Evolutionary conservation across 92 coral and sea anemone genomes (phyloP), one percentile per base, ranked within the genome.

Genomic region (Micromussa lordhowensis): DNA sequence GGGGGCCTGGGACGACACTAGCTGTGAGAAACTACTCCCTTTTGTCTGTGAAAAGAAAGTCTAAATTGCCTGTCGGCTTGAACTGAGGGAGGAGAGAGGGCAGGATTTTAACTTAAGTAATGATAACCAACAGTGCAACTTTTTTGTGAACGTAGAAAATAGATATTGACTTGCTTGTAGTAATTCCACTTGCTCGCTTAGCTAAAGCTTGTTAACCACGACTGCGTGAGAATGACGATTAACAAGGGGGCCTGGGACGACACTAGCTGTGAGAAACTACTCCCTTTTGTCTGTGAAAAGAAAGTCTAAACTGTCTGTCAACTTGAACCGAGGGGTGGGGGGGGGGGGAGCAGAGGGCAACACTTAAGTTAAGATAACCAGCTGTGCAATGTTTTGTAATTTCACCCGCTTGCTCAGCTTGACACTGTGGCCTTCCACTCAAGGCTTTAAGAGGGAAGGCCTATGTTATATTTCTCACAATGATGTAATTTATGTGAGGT

Each of bases 251-350:
- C 38, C 34, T 82, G 86, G 86, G 86, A 66, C 35, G 86, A 82
- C 28, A 64, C 35, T 12, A 44, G 36, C 54, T 82, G 86, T 38
- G 61, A 19, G 26, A 82, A 14, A 30, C 24, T 44, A 5, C 77
- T 66, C 1, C 78, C 86, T 8, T 82, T 82, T 71, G 29, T 82
- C 17, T 82, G 86, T 64, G 77, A 82, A 66, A 82, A 68, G 57
- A 28, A 64, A 63, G 29, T 8, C 13, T 82, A 35, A 82, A 55
- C 44, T 75, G 22, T 38, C 44, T 32, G 11, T 26, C 35, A 64
- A 64, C 38, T 69, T n/a, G 32, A 64, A 64, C 3, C 12, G 70
- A 64, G n/a, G n/a, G n/a, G n/a, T n/a, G n/a, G n/a, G n/a, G n/a
- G n/a, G n/a, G 0, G 3, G 9, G 26, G 10, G 68, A n/a, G 13